Evolutionary conservation across 2,113 vertebrate genomes (phyloP).

Genomic region (Callaeas wilsoni): DNA sequence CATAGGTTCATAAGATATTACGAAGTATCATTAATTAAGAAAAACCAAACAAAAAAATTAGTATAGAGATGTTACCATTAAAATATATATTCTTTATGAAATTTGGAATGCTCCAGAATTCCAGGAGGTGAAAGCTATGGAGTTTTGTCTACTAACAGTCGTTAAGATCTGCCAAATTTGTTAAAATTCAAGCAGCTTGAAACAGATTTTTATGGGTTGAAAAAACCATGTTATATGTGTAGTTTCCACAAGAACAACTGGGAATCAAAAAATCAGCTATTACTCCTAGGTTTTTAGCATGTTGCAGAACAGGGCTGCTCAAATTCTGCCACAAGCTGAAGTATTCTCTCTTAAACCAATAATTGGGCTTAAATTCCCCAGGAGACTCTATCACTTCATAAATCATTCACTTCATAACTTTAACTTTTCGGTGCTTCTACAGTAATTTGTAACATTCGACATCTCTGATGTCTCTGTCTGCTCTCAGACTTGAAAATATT

Average conservation of each 20-base stretch:
- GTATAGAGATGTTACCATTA: neutral
- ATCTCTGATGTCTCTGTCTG: neutral
- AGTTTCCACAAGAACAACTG: neutral
- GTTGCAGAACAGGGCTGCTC: neutral
- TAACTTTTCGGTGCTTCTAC: neutral
- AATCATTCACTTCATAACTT: neutral
- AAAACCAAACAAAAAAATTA: neutral
- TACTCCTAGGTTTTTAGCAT: neutral
- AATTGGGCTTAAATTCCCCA: neutral
- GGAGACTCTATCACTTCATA: neutral
- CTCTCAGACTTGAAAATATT: neutral
- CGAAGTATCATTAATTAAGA: neutral
- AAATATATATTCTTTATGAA: neutral
- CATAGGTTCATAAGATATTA: neutral
- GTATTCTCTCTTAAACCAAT: neutral
- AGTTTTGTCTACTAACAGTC: neutral
- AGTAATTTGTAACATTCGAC: neutral
- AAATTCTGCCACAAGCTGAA: neutral
- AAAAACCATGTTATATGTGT: fast-evolving
- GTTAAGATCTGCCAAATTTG: neutral
- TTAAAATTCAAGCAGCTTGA: neutral
- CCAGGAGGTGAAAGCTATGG: neutral
- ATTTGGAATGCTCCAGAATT: neutral
- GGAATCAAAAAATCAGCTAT: neutral
- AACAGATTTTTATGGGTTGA: neutral